phyloP scores from a whole-genome alignment of 1,140 invertebrate genomes.

The Drosophila pseudoananassae region DNA sequence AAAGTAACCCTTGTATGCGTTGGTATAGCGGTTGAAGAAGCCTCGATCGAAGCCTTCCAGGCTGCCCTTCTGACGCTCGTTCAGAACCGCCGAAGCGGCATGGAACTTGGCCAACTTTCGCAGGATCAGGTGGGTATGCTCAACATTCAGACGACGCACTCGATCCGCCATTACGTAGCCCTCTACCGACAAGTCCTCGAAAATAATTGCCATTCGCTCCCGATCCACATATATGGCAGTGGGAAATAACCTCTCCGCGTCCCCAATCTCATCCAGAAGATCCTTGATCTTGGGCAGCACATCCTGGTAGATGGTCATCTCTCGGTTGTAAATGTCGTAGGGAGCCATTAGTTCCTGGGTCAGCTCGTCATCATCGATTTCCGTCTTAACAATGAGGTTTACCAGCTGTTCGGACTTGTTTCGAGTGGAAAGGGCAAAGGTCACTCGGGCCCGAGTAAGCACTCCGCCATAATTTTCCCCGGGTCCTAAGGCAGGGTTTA shows the following conservation, averaged over 20 bases:
- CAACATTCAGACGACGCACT: slow-evolving; percentile 85
- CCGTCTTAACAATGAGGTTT: slow-evolving; percentile 70
- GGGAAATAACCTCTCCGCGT: slow-evolving; percentile 67
- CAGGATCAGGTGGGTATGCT: slow-evolving; percentile 85
- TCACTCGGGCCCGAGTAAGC: slow-evolving; percentile 55
- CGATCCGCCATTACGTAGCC: slow-evolving; percentile 85
- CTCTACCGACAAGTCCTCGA: slow-evolving; percentile 67
- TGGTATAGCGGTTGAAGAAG: slow-evolving; percentile 75
- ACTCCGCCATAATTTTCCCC: slow-evolving; percentile 81
- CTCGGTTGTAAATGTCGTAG: slow-evolving; percentile 79
- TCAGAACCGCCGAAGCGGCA: slow-evolving; percentile 84
- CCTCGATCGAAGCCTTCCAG: slow-evolving; percentile 74
- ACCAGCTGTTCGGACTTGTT: slow-evolving; percentile 6
- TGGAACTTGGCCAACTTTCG: slow-evolving; percentile 86
- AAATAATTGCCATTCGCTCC: slow-evolving; percentile 65
- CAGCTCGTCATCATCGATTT: slow-evolving; percentile 72
- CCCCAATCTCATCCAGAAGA: slow-evolving; percentile 58
- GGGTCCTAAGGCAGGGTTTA: slow-evolving; percentile 72
- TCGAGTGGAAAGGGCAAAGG: slow-evolving; percentile 24
- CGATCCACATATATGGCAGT: slow-evolving; percentile 68
- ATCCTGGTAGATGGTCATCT: slow-evolving; percentile 77
- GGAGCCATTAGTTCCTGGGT: slow-evolving; percentile 67
- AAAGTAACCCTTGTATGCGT: slow-evolving; percentile 73
- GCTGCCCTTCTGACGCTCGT: slow-evolving; percentile 57
- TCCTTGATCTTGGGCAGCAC: slow-evolving; percentile 71